These are phyloP conservation scores for Anseranas semipalmata DNA, from an alignment of 2,113 vertebrate genomes.

Conservation along the genomic window DNA sequence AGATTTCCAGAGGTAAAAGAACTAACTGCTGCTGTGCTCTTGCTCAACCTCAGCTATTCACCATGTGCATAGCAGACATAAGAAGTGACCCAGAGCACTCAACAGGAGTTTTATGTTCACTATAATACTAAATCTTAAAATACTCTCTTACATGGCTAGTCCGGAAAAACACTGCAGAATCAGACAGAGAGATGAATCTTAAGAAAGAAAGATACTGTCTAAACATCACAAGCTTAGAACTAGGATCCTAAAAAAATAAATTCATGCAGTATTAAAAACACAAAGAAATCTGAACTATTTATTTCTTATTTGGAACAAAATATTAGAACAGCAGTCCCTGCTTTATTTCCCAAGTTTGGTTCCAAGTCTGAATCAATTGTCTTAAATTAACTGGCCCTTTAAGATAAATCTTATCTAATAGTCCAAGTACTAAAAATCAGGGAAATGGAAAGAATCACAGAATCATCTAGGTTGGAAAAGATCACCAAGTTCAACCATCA, in stretches of 20 bases:
- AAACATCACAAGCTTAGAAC: background rate
- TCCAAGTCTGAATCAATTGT: background rate
- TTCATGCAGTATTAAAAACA: background rate
- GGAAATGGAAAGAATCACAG: background rate
- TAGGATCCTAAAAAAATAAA: background rate
- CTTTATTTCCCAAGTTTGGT: background rate
- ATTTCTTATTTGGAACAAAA: background rate
- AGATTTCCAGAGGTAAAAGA: background rate
- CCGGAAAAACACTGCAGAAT: background rate
- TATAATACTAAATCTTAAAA: background rate
- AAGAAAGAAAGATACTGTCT: background rate
- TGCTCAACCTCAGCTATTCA: background rate
- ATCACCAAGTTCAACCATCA: too few species aligned
- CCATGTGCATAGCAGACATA: background rate
- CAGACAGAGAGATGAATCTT: background rate
- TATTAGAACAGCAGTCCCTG: background rate
- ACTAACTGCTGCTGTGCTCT: background rate
- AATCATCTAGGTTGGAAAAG: too few species aligned
- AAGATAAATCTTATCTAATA: background rate
- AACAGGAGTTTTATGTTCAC: background rate
- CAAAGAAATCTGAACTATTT: background rate
- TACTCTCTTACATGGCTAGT: background rate
- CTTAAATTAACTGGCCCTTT: background rate
- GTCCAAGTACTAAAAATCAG: background rate
- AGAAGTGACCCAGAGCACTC: background rate